phyloP scores from a whole-genome alignment of 2,888 invertebrate species.

The Tyria jacobaeae region DNA sequence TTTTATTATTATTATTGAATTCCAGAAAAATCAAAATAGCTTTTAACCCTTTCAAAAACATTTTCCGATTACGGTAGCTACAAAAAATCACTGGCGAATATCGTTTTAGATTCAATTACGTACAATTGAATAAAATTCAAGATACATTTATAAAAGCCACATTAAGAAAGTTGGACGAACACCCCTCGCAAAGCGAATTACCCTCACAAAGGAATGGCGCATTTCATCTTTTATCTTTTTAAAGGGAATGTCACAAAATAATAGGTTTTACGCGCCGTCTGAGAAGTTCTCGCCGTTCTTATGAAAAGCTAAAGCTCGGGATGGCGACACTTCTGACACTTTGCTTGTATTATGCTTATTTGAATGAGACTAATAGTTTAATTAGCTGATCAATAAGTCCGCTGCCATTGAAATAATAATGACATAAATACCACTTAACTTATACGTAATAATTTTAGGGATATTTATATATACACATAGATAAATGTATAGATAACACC shows the following conservation, averaged over 20 bases:
- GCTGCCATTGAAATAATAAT: too few relatives aligned
- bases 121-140: conserved; percentile 43
- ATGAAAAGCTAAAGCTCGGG: conserved; percentile 16
- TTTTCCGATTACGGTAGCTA: conserved; percentile 11
- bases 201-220: conserved; percentile 35
- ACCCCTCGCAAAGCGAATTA: conserved; percentile 44
- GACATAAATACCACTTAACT: too few relatives aligned
- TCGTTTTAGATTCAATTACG: conserved; percentile 24
- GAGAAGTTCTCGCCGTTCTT: conserved; percentile 10
- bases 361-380: neutral
- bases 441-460: too few relatives aligned
- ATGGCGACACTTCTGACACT: conserved; percentile 12
- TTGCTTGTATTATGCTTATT: neutral
- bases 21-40: neutral
- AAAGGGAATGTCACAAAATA: conserved; percentile 34
- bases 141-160: conserved; percentile 36
- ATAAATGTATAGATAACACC: too few relatives aligned
- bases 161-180: conserved; percentile 36
- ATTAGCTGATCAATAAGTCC: too few relatives aligned
- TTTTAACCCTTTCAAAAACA: conserved; percentile 1
- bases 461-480: too few relatives aligned
- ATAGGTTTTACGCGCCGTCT: conserved; percentile 24
- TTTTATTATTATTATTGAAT: too few relatives aligned
- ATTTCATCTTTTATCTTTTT: conserved; percentile 45
- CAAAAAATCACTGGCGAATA: conserved; percentile 7